Base-by-base conservation (phyloP, 2,888 invertebrate genomes). In the Lepetodrilus schrolli region DNA sequence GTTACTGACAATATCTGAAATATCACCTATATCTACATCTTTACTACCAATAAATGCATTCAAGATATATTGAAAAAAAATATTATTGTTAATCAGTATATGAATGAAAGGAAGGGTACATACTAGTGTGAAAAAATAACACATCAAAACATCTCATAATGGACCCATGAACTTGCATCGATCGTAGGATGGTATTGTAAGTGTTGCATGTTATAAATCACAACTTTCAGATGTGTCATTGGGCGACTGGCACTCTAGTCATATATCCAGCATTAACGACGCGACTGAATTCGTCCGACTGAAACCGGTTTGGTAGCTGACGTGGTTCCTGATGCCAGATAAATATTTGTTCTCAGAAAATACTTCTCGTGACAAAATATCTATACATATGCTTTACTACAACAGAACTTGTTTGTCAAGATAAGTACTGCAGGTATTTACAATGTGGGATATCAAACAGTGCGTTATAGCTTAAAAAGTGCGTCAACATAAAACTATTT, bases 311-410 rank as follows among this genome's bases (percentile, higher is more conserved):
- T 58, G 58, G 34, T 26, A 30, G 30, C 17, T 17, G 34, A 58
- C 34, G n/a, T n/a, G n/a, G n/a, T n/a, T n/a, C n/a, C n/a, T 30
- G 17, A 58, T 30, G 34, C 30, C 17, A 58, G 34, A 58, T 58
- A 58, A 30, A 58, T 51, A 51, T 58, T 30, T 30, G 17, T 58
- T 30, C 58, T 58, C 58, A 58, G 58, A 58, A 58, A 58, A 58
- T 58, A 58, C 26, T 30, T 58, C 58, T 58, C 30, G 58, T 58
- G 58, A 58, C 34, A 58, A 58, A 58, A 58, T 58, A 58, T 58
- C 58, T 58, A 58, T 58, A 58, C 58, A 58, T 58, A 43, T 58
- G 17, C 26, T n/a, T 30, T 30, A 58, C 58, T 4, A 34, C 26
- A 58, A 58, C 30, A 30, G 17, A 58, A 58, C 58, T 17, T 17